Base-by-base conservation (phyloP, 2,797 vertebrate genomes). In the Rhadinocentrus ornatus region DNA sequence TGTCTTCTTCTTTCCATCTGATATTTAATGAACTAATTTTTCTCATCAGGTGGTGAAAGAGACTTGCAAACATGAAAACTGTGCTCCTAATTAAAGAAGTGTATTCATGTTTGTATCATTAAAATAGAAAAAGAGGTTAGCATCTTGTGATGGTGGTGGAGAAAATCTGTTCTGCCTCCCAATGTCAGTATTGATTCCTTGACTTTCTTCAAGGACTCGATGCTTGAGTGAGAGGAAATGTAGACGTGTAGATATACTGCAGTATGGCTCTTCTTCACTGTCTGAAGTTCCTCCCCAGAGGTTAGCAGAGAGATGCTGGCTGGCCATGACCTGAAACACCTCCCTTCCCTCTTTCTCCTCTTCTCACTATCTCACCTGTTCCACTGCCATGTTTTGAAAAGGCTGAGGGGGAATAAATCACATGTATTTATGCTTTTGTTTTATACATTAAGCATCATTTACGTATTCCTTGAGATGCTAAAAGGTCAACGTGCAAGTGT, bases 201-300 rank as follows among this genome's bases (percentile, higher is more conserved):
- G 61, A 72, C 77, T 90, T 8, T 85, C 86, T 77, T 60, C 12
- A 88, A 91, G 91, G 87, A 88, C 86, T 64, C 60, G 66, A 89
- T 80, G 81, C 86, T 91, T 78, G 86, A 92, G 84, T 85, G 86
- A 90, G 86, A 87, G 88, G 91, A 94, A 93, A 93, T 85, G 81
- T 88, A 92, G 90, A 93, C 79, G 88, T 89, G 84, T 79, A 89
- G 88, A 93, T 91, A 81, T 86, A 91, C 88, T 91, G 91, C 81
- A 75, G 73, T 69, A 75, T 65, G 69, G 54, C 83, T 81, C 82
- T 88, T 66, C 82, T 82, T 88, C 81, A 80, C 86, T 86, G 89
- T 90, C 88, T 90, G 82, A 72, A 84, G 69, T 77, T 83, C 75
- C 62, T 90, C 90, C 89, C 89, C 48, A 37, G 91, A 77, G 83